Percentiles rank a stretch among this genome's conserved stretches.
Conservation (phyloP, 2,113 vertebrate genomes). For the Sitta europaea region DNA sequence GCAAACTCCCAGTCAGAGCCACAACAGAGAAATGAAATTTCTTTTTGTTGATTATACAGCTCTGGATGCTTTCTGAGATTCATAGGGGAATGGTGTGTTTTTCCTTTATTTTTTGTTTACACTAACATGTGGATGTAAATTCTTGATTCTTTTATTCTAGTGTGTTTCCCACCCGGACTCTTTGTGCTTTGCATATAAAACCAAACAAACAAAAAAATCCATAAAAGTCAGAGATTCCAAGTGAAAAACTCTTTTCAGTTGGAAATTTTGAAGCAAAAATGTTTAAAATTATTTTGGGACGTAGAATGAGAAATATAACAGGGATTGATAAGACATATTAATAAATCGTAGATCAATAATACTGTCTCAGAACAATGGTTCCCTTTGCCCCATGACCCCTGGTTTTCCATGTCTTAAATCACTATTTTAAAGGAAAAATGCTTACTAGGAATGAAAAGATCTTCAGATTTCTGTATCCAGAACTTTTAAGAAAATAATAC, state of each 20-base stretch:
- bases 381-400: background rate
- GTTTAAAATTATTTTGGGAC: background rate
- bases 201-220: too few relatives aligned
- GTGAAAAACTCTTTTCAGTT: background rate
- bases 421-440: background rate
- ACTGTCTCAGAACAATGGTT: background rate
- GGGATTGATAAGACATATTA: background rate
- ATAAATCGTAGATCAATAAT: background rate
- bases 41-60: background rate
- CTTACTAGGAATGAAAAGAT: background rate
- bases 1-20: background rate
- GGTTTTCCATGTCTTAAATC: background rate
- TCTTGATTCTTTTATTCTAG: background rate
- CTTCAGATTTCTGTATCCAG: background rate
- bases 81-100: background rate
- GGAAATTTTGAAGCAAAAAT: background rate
- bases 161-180: background rate
- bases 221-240: background rate
- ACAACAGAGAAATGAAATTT: background rate
- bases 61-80: background rate
- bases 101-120: background rate
- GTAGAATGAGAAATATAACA: background rate
- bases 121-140: background rate
- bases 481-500: background rate
- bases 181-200: background rate